These are phyloP conservation scores for Eueides isabella DNA, from an alignment of 1,140 invertebrate genomes.

Conservation along the genomic window DNA sequence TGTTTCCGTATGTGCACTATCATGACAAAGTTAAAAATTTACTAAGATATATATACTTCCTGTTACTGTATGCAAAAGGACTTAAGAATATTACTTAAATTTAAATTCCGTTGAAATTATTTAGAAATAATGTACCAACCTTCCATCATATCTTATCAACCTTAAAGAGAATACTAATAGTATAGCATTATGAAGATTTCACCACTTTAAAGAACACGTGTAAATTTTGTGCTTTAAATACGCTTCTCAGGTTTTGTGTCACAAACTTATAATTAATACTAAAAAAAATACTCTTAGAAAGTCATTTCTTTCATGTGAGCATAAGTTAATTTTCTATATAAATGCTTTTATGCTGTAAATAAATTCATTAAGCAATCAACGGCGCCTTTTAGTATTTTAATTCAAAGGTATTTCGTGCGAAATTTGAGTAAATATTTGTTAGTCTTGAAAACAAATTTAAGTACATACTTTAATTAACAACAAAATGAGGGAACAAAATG, in stretches of 20 bases:
- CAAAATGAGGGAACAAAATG: constrained; percentile 3
- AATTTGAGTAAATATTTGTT: background rate
- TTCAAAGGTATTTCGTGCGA: background rate
- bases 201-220: no score
- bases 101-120: no score
- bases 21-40: no score
- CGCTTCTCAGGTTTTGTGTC: background rate
- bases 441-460: background rate
- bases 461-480: constrained; percentile 13
- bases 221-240: background rate
- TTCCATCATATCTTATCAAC: no score
- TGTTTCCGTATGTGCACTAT: no score
- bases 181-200: no score
- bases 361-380: background rate
- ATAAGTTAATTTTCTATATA: constrained; percentile 3
- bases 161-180: no score
- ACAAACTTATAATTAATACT: background rate
- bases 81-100: no score
- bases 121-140: no score
- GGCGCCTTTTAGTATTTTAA: constrained; percentile 5
- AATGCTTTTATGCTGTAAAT: background rate
- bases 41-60: no score
- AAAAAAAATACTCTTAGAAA: background rate
- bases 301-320: background rate
- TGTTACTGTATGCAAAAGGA: no score